Base-by-base conservation (phyloP, 2,113 vertebrate genomes). In the Triplophysa rosa region DNA sequence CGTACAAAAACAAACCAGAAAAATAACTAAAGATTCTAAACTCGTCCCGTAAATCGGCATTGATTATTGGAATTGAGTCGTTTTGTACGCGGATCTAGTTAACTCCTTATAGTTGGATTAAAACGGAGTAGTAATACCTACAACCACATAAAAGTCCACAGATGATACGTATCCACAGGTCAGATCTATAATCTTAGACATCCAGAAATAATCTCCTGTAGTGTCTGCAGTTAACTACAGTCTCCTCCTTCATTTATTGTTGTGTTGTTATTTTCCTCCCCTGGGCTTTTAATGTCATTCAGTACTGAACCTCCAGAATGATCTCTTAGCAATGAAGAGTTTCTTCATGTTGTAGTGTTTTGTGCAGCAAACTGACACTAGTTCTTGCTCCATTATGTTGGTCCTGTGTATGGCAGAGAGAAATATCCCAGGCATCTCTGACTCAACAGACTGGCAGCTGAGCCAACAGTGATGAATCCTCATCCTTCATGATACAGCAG, bases 1-100 rank as follows among this genome's bases (percentile, higher is more conserved):
- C 85, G 86, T 92, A 92, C 84, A 91, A 92, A 84, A 93, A 88
- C 85, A 87, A 86, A 87, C 82, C 68, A 80, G 85, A 83, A 80
- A 88, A 86, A 86, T 77, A 86, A 85, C 85, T 62, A 66, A 65
- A 23, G 3, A 49, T 29, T 52, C 26, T 33, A 16, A 67, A 72
- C 40, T 74, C 59, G 12, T 74, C 72, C 9, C 16, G 47, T 74
- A 74, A 63, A 47, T 19, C 64, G 64, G 78, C 62, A 40, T 63
- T 65, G 17, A 2, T 62, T 74, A 74, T 47, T 63, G 23, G 72
- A 75, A 74, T 52, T 49, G 37, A 79, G 82, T 78, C 58, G 84
- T 79, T 77, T 84, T 58, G 67, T 72, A 65, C 63, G 26, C 33
- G 64, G 10, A 63, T 69, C 56, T 54, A 56, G 29, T 80, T 56